Evolutionary conservation across 2,797 vertebrate genomes (phyloP).

Genomic region (Muscicapa comitata): DNA sequence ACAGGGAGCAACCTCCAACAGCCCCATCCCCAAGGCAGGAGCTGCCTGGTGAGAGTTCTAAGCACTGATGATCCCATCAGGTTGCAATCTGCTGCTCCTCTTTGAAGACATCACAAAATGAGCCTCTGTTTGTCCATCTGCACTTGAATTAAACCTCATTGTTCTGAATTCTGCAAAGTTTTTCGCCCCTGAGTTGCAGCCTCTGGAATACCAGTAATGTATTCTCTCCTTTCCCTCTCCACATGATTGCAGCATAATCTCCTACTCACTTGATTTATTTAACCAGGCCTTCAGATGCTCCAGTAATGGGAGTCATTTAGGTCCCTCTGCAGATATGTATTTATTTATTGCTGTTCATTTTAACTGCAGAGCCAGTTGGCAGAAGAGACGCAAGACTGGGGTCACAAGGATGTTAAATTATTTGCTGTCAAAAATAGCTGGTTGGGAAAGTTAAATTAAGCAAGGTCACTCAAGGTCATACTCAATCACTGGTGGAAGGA

Average conservation of each 20-base stretch:
- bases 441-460: conserved; percentile 39
- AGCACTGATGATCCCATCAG: neutral
- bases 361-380: conserved; percentile 56
- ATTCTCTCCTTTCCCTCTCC: conserved; percentile 37
- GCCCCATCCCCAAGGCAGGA: neutral
- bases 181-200: neutral
- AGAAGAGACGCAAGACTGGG: conserved; percentile 20
- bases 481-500: neutral
- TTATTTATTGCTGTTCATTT: conserved; percentile 60
- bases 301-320: conserved; percentile 59
- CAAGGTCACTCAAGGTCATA: conserved; percentile 34
- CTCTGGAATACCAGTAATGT: conserved; percentile 37
- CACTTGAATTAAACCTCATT: neutral
- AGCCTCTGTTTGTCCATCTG: neutral
- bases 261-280: conserved; percentile 56
- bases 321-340: conserved; percentile 63
- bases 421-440: conserved; percentile 42
- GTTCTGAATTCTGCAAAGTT: neutral
- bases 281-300: conserved; percentile 59
- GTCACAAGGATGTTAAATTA: conserved; percentile 56
- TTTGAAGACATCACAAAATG: neutral
- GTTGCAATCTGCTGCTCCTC: neutral
- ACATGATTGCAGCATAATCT: conserved; percentile 60
- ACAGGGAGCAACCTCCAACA: neutral
- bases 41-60: neutral